Percentiles rank a stretch among this genome's conserved stretches.
These are phyloP conservation scores for Drosophila neocordata DNA, from an alignment of 1,140 invertebrate genomes.

Conservation along the genomic window DNA sequence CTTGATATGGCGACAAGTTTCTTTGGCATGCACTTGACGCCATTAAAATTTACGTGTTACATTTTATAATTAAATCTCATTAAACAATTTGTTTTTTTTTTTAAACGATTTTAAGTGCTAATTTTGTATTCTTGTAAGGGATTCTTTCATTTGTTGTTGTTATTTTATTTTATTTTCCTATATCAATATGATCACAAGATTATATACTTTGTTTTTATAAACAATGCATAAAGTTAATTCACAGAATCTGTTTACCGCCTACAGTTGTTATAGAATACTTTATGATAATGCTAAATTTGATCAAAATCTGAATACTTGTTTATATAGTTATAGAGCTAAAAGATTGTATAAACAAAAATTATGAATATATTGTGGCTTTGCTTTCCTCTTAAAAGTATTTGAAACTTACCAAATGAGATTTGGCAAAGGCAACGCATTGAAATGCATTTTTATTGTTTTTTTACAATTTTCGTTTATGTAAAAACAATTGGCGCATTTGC, in stretches of 20 bases:
- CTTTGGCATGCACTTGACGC: conserved; percentile 64
- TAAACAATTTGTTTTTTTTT: conserved; percentile 39
- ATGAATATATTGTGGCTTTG: no score
- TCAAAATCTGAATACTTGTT: neutral
- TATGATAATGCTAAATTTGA: neutral
- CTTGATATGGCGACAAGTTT: conserved; percentile 65
- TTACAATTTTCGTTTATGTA: conserved; percentile 26
- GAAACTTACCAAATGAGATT: conserved; percentile 21
- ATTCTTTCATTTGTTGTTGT: conserved; percentile 1
- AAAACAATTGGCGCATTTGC: conserved; percentile 18
- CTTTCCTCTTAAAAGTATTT: neutral
- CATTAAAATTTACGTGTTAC: conserved; percentile 52
- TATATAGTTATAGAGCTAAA: neutral
- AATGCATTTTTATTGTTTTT: conserved; percentile 25
- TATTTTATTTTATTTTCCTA: conserved; percentile 26
- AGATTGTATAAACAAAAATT: no score
- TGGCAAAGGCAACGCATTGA: conserved; percentile 44
- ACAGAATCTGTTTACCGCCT: neutral
- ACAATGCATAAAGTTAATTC: neutral
- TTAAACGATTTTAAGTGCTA: conserved; percentile 11
- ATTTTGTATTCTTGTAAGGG: conserved; percentile 29
- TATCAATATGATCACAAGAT: neutral
- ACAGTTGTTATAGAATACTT: neutral
- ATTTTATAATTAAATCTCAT: conserved; percentile 57
- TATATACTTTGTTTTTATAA: neutral